These are phyloP conservation scores for Drosophila pseudoananassae DNA, from an alignment of 1,140 invertebrate species.

Conservation along the genomic window DNA sequence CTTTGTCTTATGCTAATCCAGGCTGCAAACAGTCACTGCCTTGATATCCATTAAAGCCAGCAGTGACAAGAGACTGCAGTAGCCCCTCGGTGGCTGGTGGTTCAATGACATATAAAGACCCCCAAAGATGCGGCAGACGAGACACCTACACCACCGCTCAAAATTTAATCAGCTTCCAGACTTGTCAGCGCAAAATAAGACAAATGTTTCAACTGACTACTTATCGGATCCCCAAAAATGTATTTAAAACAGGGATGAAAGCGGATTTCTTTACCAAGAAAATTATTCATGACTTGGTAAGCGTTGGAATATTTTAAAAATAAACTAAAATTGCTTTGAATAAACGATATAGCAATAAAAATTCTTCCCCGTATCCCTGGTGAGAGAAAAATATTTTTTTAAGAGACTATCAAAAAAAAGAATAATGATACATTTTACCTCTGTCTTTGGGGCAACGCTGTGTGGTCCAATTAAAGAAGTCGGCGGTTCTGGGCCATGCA, in stretches of 20 bases:
- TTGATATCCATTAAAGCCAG: slow-evolving; percentile 41
- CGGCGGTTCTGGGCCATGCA: slow-evolving; percentile 36
- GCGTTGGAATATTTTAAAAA: background rate
- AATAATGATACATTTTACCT: slow-evolving; percentile 12
- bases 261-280: background rate
- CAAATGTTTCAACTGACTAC: slow-evolving; percentile 72
- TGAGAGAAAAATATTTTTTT: background rate
- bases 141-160: slow-evolving; percentile 64
- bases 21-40: slow-evolving; percentile 21
- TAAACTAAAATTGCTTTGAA: background rate
- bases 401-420: slow-evolving; percentile 2
- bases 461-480: slow-evolving; percentile 84
- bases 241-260: slow-evolving; percentile 2
- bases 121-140: slow-evolving; percentile 18
- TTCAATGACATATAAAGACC: slow-evolving; percentile 73
- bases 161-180: slow-evolving; percentile 74
- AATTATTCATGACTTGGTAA: background rate
- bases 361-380: background rate
- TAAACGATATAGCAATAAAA: background rate
- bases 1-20: slow-evolving; percentile 68
- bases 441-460: slow-evolving; percentile 40
- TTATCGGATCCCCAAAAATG: slow-evolving; percentile 36
- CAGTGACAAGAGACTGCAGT: slow-evolving; percentile 37
- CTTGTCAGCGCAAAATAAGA: slow-evolving; percentile 80
- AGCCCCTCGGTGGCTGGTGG: slow-evolving; percentile 18